Evolutionary conservation across 1,140 invertebrate species (phyloP).

Genomic region (Papilio dardanus): DNA sequence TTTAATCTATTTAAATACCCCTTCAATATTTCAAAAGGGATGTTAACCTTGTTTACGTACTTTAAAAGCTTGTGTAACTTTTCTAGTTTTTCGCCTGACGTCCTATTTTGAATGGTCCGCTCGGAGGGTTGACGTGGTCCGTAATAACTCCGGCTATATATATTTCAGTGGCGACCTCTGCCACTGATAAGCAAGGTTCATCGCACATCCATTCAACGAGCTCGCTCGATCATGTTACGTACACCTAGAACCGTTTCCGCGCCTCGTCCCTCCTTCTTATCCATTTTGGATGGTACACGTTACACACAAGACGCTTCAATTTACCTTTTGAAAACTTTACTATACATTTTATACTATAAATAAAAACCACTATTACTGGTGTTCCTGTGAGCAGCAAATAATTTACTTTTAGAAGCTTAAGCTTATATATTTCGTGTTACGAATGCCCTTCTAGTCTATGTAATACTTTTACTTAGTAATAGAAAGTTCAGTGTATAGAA

Average conservation of each 20-base stretch:
- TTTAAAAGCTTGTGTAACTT: background rate
- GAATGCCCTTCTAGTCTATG: too few species aligned
- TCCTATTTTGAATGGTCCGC: background rate
- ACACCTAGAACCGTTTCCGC: constrained; percentile 8
- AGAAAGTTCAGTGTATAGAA: background rate
- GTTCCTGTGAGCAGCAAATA: too few species aligned
- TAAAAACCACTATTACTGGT: too few species aligned
- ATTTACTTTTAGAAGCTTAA: too few species aligned
- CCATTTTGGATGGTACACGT: constrained; percentile 1
- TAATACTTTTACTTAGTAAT: background rate
- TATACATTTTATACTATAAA: too few species aligned
- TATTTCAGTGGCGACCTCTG: constrained; percentile 21
- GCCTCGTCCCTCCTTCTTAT: constrained; percentile 19
- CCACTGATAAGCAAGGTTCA: constrained; percentile 29
- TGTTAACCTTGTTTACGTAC: background rate
- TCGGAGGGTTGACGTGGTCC: background rate
- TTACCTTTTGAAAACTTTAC: background rate
- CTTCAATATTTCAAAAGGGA: background rate
- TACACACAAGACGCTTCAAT: background rate
- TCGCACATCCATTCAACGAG: constrained; percentile 20
- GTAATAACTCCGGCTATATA: background rate
- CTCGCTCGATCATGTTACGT: constrained; percentile 6
- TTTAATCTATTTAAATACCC: background rate
- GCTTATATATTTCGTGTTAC: background rate
- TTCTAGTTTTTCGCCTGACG: constrained; percentile 5